Base-by-base conservation (phyloP, 2,797 vertebrate species). In the Anisognathus igniventris region DNA sequence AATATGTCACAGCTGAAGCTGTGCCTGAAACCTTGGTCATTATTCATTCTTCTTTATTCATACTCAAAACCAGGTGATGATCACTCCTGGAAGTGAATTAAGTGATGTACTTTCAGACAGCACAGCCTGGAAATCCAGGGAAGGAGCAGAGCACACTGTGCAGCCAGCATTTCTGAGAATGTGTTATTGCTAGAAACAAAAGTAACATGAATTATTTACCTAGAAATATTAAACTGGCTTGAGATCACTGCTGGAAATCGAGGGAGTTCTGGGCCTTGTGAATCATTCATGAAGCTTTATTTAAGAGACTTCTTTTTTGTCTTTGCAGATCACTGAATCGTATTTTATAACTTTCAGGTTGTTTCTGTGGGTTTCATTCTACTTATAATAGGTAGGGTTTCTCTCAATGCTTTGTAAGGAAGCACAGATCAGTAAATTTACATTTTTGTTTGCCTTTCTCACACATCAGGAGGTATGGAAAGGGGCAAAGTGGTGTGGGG, bases 191-290 rank as follows among this genome's bases (percentile, higher is more conserved):
- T 72, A 64, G 88, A 95, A 94, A 68, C 80, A 95, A 93, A 94
- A 95, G 83, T 93, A 68, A 35, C 61, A 93, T 96, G 78, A 96
- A 85, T 94, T 92, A 71, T 90, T 97, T 96, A 96, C 70, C 28
- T 60, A 48, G 72, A 78, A 86, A 89, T 92, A 71, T 85, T 92
- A 92, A 95, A 81, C 57, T 90, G 81, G 39, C 80, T 96, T 76
- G 64, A 96, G 92, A 89, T 58, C 72, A 23, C 80, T 90, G 72
- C 90, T 93, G 68, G 53, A 95, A 86, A 86, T 53, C 56, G 83
- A 81, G 44, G 53, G 67, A 93, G 48, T 85, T 91, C 71, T 93
- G 53, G 3, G 72, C 30, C 64, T 80, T 61, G 42, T 95, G 64
- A 96, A 94, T 96, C 78, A 82, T 82, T 57, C 66, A 56, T 86